These are phyloP conservation scores for Malurus splendens DNA, from an alignment of 2,797 vertebrate species.

Conservation along the genomic window DNA sequence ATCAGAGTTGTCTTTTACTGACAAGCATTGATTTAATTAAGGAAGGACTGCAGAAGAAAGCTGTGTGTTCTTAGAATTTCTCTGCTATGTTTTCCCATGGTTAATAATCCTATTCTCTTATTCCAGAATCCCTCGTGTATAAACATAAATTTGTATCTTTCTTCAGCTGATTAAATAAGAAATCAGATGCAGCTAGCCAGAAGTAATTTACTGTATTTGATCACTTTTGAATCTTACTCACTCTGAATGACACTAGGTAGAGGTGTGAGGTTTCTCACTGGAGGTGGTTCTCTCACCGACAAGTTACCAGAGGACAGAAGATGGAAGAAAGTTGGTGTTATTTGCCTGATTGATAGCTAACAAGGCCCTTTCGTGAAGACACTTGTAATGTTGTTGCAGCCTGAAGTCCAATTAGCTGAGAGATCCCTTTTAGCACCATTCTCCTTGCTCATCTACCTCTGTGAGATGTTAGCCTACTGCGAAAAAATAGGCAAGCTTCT, in stretches of 20 bases:
- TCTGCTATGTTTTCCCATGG: neutral
- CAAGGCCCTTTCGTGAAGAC: conserved; percentile 36
- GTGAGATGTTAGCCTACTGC: neutral
- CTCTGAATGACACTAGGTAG: neutral
- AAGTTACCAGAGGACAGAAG: conserved; percentile 18
- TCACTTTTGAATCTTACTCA: conserved; percentile 2
- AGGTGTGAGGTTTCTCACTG: conserved; percentile 59
- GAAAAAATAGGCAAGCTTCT: neutral
- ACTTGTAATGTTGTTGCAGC: conserved; percentile 6
- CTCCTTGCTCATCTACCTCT: neutral
- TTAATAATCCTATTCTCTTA: neutral
- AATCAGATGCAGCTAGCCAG: neutral
- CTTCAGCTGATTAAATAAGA: neutral
- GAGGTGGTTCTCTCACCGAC: neutral
- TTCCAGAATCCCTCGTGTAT: neutral
- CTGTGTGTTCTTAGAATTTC: neutral
- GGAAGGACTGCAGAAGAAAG: neutral
- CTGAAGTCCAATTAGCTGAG: conserved; percentile 49
- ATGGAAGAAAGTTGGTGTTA: conserved; percentile 27
- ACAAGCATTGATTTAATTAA: neutral
- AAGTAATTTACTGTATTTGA: neutral
- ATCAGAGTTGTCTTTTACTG: neutral
- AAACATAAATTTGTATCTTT: neutral
- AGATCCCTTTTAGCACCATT: conserved; percentile 4
- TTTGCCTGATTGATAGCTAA: conserved; percentile 54